phyloP scores from a whole-genome alignment of 2,888 invertebrate species.

The Drosophila atripex region DNA sequence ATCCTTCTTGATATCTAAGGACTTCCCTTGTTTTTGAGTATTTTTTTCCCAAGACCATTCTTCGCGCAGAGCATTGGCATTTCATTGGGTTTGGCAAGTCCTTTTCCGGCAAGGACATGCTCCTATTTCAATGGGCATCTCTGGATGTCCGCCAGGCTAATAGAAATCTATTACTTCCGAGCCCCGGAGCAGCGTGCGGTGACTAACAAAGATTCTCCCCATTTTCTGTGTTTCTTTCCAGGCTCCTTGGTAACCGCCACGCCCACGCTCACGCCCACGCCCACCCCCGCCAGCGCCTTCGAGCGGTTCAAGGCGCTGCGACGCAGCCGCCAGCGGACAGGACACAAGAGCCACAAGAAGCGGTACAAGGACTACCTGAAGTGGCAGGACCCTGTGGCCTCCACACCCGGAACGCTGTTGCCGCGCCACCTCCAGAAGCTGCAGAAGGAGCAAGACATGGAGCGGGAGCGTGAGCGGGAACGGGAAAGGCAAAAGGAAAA shows the following conservation, averaged over 20 bases:
- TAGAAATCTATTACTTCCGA: slow-evolving; percentile 73
- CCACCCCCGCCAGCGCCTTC: slow-evolving; percentile 65
- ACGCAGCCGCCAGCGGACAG: slow-evolving; percentile 77
- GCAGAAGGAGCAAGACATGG: slow-evolving; percentile 24
- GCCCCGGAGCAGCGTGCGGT: slow-evolving; percentile 63
- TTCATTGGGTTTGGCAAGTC: neutral
- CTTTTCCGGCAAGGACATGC: neutral
- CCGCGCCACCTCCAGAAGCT: slow-evolving; percentile 39
- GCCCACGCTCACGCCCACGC: slow-evolving; percentile 13
- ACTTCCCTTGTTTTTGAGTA: neutral
- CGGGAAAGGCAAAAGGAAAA: slow-evolving; percentile 18
- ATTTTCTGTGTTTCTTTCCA: neutral
- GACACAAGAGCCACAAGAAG: slow-evolving; percentile 82
- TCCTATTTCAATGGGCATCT: neutral
- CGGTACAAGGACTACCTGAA: slow-evolving; percentile 81
- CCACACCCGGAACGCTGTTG: neutral
- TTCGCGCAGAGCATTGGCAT: too few species aligned
- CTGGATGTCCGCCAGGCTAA: slow-evolving; percentile 53
- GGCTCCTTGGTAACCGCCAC: slow-evolving; percentile 4
- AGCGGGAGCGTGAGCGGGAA: slow-evolving; percentile 1
- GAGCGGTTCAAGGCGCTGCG: slow-evolving; percentile 79
- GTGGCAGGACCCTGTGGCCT: slow-evolving; percentile 41
- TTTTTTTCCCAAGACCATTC: too few species aligned
- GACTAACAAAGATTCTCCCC: slow-evolving; percentile 48
- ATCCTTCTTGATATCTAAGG: neutral